Evolutionary conservation across 2,113 vertebrate species (phyloP), one percentile per base, ranked within the genome.

Genomic region (Crotalus horridus): DNA sequence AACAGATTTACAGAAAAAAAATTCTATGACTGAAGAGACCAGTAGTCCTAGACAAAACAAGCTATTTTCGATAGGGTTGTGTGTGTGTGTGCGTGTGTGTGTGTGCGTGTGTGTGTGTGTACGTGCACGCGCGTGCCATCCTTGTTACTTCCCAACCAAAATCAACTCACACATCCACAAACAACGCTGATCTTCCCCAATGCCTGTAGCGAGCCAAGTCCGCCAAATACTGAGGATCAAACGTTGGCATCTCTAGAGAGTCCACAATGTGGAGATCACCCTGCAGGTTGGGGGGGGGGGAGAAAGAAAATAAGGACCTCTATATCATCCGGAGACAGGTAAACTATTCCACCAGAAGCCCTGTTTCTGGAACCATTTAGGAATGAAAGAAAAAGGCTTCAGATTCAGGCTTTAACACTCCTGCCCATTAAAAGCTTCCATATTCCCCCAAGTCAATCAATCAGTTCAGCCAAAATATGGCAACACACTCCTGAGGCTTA

Each of bases 171-270:
- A 98, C 89, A 7, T 98, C 97, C 0, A 98, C 98, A 1, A 99
- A 97, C 9, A 99, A 94, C 87, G 98, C 97, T 0, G 99, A 98
- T 92, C 97, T 93, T 0, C 99, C 99, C 98, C 98, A 99, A 92
- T 94, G 96, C 93, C 98, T 97, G 95, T 97, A 97, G 74, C 23
- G 96, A 59, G 97, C 92, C 89, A 99, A 96, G 1, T 99, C 98
- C 26, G 94, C 87, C 54, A 99, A 97, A 94, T 98, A 98, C 91
- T 98, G 97, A 8, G 98, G 95, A 95, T 99, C 98, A 0, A 97
- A 93, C 0, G 97, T 98, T 6, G 98, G 98, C 91, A 99, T 94
- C 89, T 98, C 97, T 93, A 99, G 94, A 0, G 97, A 97, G 94
- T 99, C 98, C 90, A 99, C 97, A 0, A 99, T 86, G 91, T 98